Conservation (phyloP, 2,113 vertebrate species). For the Axis porcinus region DNA sequence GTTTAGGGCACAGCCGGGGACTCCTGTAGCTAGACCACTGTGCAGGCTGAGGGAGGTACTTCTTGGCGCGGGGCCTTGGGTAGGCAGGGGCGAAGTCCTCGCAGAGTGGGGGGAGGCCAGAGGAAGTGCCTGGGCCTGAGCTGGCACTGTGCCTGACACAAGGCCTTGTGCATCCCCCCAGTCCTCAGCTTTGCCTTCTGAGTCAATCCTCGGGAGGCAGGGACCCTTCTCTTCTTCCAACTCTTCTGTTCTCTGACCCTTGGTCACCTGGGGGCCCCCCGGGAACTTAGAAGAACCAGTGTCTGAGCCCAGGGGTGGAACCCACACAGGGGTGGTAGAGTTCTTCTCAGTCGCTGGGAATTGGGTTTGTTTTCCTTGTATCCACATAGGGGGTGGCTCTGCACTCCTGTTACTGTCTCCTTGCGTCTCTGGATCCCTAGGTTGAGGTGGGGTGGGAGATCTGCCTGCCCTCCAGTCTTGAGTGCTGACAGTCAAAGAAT, state of each 20-base stretch:
- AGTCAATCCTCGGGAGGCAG: not conserved
- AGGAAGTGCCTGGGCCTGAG: conserved; percentile 71
- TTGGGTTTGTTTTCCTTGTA: not conserved
- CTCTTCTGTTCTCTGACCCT: not conserved
- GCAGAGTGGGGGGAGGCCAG: conserved; percentile 40
- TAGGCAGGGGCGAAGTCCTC: conserved; percentile 67
- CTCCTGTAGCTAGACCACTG: conserved; percentile 29
- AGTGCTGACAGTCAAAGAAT: conserved; percentile 43
- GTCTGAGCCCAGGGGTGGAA: not conserved
- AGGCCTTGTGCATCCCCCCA: conserved; percentile 58
- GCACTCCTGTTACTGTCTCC: not conserved
- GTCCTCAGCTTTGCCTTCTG: conserved; percentile 5
- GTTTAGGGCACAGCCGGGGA: conserved; percentile 31
- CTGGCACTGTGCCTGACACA: conserved; percentile 63
- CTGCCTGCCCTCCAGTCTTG: not conserved
- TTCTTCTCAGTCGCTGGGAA: conserved; percentile 36
- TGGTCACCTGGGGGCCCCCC: not conserved
- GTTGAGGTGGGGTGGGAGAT: not conserved
- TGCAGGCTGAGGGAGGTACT: conserved; percentile 53
- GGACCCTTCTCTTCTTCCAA: not conserved
- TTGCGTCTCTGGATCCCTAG: not conserved
- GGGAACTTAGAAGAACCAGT: not conserved
- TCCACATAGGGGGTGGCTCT: not conserved
- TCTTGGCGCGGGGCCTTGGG: conserved; percentile 56
- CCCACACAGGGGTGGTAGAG: conserved; percentile 11